Conservation (phyloP, 23 tunicate species). For the Ascidia mentula region DNA sequence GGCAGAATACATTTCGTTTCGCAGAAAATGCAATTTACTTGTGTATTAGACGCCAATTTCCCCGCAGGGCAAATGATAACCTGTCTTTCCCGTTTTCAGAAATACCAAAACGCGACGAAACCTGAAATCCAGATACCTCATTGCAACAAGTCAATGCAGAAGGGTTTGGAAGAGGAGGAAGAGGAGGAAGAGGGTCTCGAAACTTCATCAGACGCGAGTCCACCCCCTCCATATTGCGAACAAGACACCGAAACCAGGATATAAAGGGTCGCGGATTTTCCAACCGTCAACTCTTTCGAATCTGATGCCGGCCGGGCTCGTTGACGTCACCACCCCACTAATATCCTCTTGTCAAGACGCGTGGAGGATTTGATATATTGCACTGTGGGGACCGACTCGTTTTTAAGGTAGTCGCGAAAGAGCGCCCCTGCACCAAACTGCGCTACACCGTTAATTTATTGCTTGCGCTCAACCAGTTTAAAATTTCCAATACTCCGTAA, state of each 20-base stretch:
- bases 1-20: too few species aligned
- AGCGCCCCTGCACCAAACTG: too few species aligned
- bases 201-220: constrained; percentile 26
- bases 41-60: too few species aligned
- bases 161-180: not conserved
- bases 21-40: too few species aligned
- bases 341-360: too few species aligned
- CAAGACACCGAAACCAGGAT: constrained; percentile 19
- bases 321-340: not conserved
- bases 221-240: constrained; percentile 22
- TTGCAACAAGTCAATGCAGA: not conserved
- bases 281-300: not conserved
- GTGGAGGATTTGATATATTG: too few species aligned
- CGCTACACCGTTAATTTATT: too few species aligned
- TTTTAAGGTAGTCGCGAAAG: too few species aligned
- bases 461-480: too few species aligned
- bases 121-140: not conserved
- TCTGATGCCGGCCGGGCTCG: not conserved
- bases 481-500: too few species aligned
- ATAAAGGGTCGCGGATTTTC: not conserved
- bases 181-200: constrained; percentile 19
- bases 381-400: too few species aligned
- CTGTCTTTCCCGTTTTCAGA: not conserved
- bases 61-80: too few species aligned
- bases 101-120: constrained; percentile 14